Conservation (phyloP, 2,113 vertebrate species). For the Archilochus colubris region DNA sequence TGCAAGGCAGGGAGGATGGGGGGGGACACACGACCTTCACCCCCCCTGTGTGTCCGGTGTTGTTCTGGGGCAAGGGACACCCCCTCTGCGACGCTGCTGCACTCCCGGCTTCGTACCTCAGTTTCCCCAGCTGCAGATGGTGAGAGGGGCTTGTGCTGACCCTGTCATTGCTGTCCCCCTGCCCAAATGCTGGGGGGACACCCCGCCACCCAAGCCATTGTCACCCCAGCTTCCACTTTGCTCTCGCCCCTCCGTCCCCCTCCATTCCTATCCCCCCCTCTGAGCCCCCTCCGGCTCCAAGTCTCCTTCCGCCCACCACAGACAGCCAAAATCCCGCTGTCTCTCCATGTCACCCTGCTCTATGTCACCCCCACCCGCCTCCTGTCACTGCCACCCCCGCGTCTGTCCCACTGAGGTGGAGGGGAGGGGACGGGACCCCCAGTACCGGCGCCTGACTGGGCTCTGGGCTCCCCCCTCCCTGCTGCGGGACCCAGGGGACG, state of each 20-base stretch:
- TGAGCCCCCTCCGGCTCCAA: neutral
- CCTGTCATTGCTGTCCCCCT: fast-evolving
- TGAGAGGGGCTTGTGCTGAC: neutral
- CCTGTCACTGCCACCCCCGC: neutral
- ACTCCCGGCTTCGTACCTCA: neutral
- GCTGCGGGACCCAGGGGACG: neutral
- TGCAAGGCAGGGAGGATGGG: neutral
- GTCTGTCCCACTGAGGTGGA: neutral
- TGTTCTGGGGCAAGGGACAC: neutral
- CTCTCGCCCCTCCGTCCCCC: too few relatives aligned
- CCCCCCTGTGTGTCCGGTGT: fast-evolving
- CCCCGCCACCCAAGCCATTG: too few relatives aligned
- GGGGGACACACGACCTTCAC: neutral
- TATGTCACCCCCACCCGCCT: neutral
- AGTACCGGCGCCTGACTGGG: neutral
- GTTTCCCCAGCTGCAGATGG: slow-evolving; percentile 10
- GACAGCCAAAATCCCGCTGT: neutral
- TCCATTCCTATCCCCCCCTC: neutral
- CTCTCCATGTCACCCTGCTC: neutral
- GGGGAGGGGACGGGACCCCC: neutral
- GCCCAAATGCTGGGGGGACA: neutral
- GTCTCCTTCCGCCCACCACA: neutral
- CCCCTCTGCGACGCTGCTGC: neutral
- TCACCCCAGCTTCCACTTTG: neutral
- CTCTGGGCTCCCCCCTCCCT: neutral